A percentile compares a stretch with the other conserved stretches of the same genome.
phyloP scores from a whole-genome alignment of 2,888 invertebrate genomes.

The Temnothorax unifasciatus region DNA sequence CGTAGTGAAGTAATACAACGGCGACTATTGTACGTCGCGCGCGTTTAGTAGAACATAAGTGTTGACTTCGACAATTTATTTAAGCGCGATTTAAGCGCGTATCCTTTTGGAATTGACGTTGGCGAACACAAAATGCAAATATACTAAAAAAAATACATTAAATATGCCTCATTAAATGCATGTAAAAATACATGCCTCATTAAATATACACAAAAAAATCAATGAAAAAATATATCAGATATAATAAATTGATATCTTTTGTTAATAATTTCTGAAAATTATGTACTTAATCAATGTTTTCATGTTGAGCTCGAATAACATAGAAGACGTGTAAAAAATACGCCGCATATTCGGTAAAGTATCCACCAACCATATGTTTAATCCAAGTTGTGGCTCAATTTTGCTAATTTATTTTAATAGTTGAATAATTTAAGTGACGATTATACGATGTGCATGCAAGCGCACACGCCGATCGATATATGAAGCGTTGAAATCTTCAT shows the following conservation, averaged over 20 bases:
- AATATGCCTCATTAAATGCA: not conserved
- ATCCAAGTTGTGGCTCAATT: not conserved
- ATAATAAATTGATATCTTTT: not conserved
- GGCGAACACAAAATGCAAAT: not conserved
- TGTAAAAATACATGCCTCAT: too few species aligned
- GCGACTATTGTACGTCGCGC: slow-evolving; percentile 34
- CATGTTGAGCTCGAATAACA: not conserved
- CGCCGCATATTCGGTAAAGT: not conserved
- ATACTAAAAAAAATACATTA: too few species aligned
- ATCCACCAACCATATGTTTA: not conserved
- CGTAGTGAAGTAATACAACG: slow-evolving; percentile 30
- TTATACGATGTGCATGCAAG: not conserved
- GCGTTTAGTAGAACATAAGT: slow-evolving; percentile 13
- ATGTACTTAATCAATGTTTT: not conserved
- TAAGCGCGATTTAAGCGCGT: not conserved
- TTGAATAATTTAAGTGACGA: not conserved
- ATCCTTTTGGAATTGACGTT: not conserved
- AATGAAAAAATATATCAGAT: not conserved
- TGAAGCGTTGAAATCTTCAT: not conserved
- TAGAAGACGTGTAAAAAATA: not conserved
- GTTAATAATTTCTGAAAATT: not conserved
- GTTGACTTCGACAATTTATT: slow-evolving; percentile 26
- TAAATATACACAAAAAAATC: not conserved
- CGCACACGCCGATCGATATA: not conserved
- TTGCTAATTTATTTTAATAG: not conserved